Base-by-base conservation (phyloP, 2,888 invertebrate genomes). In the Apoderus coryli region DNA sequence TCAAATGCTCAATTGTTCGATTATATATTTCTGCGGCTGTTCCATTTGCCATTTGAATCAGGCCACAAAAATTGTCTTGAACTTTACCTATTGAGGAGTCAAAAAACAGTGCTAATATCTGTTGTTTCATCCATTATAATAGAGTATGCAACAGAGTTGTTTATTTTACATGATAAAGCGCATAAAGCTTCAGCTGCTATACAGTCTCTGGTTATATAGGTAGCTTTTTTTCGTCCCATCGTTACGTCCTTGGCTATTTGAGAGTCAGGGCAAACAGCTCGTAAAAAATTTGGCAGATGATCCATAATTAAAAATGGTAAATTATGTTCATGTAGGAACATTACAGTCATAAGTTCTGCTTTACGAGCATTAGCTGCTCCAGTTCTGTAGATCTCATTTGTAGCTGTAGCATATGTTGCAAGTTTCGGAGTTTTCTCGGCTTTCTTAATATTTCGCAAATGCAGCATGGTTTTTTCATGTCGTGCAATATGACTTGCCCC, bases 61-160 rank as follows among this genome's bases (percentile, higher is more conserved):
- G 16, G 4, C 22, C 34, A 4, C 34, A 25, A 29, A 37, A 34
- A 15, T 4, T 3, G 27, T 34, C 34, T 37, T 10, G 33, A 26
- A 25, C 27, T 22, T 14, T 32, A 28, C n/a, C 25, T 19, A 19
- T 19, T 19, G 19, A 7, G n/a, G n/a, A 19, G n/a, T 33, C 36
- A 22, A 6, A 29, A 19, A 13, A 43, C n/a, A 4, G 35, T 40
- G 3, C 33, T 12, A 1, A 45, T 29, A 32, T 43, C 43, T 1
- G 45, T 46, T n/a, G 43, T 39, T 29, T 46, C 43, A 31, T 46
- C 45, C 11, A 46, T 33, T 13, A 47, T 47, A 4, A 43, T 10
- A n/a, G n/a, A n/a, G n/a, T 36, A 44, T 12, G 25, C n/a, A 19
- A 19, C n/a, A 19, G 19, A 19, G n/a, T 19, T 19, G 6, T 19